These are phyloP conservation scores for Protomyctophum bolini DNA, from an alignment of 2,113 vertebrate species.

Conservation along the genomic window DNA sequence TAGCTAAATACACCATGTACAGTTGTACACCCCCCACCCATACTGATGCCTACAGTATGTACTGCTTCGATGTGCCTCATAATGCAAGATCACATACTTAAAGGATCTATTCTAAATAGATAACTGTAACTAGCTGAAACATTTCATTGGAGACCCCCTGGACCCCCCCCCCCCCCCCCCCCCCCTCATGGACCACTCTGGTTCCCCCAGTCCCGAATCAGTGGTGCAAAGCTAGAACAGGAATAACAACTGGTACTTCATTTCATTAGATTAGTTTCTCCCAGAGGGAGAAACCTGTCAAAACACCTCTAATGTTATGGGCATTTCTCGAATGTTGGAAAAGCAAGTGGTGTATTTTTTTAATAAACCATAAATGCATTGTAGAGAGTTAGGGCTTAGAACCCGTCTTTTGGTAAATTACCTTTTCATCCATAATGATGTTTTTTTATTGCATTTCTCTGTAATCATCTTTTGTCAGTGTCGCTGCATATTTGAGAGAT, in stretches of 20 bases:
- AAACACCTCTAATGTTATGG: slow-evolving; percentile 51
- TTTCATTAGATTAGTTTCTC: slow-evolving; percentile 61
- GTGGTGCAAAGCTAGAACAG: slow-evolving; percentile 18
- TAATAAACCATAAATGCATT: slow-evolving; percentile 32
- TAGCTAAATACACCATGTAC: too few species aligned
- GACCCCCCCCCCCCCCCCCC: too few species aligned
- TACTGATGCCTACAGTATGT: too few species aligned
- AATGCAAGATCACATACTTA: too few species aligned
- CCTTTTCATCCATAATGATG: slow-evolving; percentile 28
- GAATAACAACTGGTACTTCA: slow-evolving; percentile 45
- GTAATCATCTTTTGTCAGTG: slow-evolving; percentile 25
- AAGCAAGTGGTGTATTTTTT: slow-evolving; percentile 23
- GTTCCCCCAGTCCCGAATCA: too few species aligned
- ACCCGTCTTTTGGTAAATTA: slow-evolving; percentile 17
- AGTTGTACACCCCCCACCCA: too few species aligned
- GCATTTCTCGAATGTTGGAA: slow-evolving; percentile 46
- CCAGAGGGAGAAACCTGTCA: slow-evolving; percentile 56
- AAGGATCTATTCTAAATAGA: too few species aligned
- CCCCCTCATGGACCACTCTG: too few species aligned
- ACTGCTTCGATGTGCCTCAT: too few species aligned
- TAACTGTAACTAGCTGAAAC: too few species aligned
- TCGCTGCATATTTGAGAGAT: slow-evolving; percentile 19
- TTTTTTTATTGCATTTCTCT: slow-evolving; percentile 24
- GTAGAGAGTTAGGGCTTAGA: slow-evolving; percentile 13
- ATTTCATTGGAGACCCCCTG: too few species aligned